Conservation (phyloP, 2,888 invertebrate genomes). For the Shargacucullia verbasci region DNA sequence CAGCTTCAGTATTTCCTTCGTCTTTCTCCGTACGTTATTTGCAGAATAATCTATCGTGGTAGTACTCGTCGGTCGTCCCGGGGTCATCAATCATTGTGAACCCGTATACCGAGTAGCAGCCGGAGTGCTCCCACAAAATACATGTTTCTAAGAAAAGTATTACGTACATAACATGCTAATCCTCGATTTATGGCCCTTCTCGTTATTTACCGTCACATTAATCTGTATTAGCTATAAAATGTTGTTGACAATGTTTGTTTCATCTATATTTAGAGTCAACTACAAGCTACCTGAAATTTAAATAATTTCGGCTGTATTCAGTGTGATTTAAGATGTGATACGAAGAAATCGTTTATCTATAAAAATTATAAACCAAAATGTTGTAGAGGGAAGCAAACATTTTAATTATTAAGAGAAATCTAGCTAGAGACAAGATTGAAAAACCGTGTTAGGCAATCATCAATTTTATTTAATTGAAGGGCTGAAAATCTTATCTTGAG, state of each 20-base stretch:
- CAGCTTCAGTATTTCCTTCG: conserved; percentile 28
- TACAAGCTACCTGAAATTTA: neutral
- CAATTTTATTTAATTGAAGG: too few species aligned
- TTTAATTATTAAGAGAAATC: too few species aligned
- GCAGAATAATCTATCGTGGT: conserved; percentile 48
- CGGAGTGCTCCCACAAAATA: conserved; percentile 56
- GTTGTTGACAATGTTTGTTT: conserved; percentile 45
- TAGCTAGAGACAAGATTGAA: too few species aligned
- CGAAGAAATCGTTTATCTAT: too few species aligned
- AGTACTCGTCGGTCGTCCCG: conserved; percentile 25
- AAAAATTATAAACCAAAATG: too few species aligned
- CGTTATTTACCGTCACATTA: conserved; percentile 56
- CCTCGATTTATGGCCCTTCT: conserved; percentile 59
- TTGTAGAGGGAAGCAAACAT: too few species aligned
- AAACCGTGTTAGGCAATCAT: too few species aligned
- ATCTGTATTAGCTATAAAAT: conserved; percentile 52
- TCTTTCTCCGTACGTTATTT: conserved; percentile 38
- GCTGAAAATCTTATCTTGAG: too few species aligned
- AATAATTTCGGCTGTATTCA: too few species aligned
- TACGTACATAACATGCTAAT: conserved; percentile 54
- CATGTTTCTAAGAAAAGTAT: conserved; percentile 59
- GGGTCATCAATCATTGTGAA: conserved; percentile 64
- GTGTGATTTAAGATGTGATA: too few species aligned
- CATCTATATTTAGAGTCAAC: conserved; percentile 27
- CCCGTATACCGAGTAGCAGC: conserved; percentile 54